A percentile compares a stretch with the other conserved stretches of the same genome.
These are phyloP conservation scores for Tragopan temminckii DNA, from an alignment of 2,797 vertebrate species.

Conservation along the genomic window DNA sequence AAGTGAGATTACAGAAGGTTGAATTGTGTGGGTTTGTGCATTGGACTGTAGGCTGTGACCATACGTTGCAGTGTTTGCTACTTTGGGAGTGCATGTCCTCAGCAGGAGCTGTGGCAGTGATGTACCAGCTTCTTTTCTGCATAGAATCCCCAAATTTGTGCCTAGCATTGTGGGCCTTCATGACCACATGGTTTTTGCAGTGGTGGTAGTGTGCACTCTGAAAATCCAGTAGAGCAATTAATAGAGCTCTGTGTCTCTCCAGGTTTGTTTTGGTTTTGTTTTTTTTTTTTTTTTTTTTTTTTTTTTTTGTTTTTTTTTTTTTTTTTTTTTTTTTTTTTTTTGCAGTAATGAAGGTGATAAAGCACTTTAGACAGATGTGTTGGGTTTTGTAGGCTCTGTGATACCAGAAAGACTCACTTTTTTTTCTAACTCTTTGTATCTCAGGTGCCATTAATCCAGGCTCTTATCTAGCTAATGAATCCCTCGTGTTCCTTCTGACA, in stretches of 20 bases:
- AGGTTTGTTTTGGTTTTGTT: too few species aligned
- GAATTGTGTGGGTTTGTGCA: background rate
- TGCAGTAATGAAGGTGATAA: background rate
- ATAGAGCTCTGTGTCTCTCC: background rate
- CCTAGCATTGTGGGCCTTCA: background rate
- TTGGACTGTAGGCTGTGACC: background rate
- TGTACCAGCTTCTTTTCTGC: background rate
- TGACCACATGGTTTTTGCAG: background rate
- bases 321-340: background rate
- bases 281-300: too few species aligned
- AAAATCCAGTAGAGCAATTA: background rate
- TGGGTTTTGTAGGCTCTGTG: background rate
- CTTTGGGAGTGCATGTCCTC: fast-evolving
- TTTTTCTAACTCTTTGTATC: background rate
- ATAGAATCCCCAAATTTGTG: background rate
- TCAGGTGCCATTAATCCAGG: background rate
- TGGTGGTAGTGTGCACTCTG: background rate
- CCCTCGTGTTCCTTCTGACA: background rate
- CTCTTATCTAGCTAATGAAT: background rate
- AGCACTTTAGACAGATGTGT: background rate
- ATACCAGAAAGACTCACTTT: background rate
- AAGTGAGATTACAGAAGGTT: background rate
- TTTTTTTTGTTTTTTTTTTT: too few species aligned
- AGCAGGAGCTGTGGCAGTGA: background rate
- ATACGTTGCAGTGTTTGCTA: background rate